Base-by-base conservation (phyloP, 2,888 invertebrate genomes). In the Aporophyla lueneburgensis region DNA sequence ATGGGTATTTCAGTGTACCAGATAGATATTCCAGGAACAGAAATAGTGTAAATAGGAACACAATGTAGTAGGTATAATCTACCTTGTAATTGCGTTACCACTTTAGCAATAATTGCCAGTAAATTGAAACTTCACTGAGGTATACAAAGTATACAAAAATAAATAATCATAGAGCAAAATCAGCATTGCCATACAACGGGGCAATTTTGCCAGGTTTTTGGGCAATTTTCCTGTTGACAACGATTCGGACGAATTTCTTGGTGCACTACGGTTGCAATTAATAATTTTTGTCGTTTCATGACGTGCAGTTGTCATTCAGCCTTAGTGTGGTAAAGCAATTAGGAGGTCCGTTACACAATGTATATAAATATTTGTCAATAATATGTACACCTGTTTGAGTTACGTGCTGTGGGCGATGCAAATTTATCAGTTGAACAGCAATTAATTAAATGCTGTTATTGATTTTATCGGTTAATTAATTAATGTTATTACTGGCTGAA, bases 361-460 rank as follows among this genome's bases (percentile, higher is more conserved):
- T 61, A 27, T 54, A 54, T 46, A 56, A 19, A n/a, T 46, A 40
- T n/a, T 0, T 5, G 33, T 33, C 33, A 1, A 33, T 43, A 43
- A 33, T 2, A 12, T 53, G 10, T n/a, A 24, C 49, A 51, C 27
- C 19, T 14, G 62, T 62, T 74, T 21, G n/a, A 16, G 24, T 24
- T 14, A 33, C 33, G 12, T 62, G 33, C 10, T 74, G 16, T 46
- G 7, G 10, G n/a, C 27, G 1, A 49, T 46, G 24, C 21, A 19
- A 56, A 63, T 56, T 75, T 49, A 56, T 56, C 40, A 40, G 33
- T 9, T 56, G 40, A n/a, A 24, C 12, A 54, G 24, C 33, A 74
- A 62, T 49, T 24, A 5, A 62, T 56, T 24, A 4, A 62, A 74
- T 62, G 2, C 33, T 61, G 0, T 21, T 27, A 62, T 33, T 62